A percentile compares a stretch with the other conserved stretches of the same genome.
Evolutionary conservation across 2,797 vertebrate genomes (phyloP).

Genomic region (Macrochelys suwanniensis): DNA sequence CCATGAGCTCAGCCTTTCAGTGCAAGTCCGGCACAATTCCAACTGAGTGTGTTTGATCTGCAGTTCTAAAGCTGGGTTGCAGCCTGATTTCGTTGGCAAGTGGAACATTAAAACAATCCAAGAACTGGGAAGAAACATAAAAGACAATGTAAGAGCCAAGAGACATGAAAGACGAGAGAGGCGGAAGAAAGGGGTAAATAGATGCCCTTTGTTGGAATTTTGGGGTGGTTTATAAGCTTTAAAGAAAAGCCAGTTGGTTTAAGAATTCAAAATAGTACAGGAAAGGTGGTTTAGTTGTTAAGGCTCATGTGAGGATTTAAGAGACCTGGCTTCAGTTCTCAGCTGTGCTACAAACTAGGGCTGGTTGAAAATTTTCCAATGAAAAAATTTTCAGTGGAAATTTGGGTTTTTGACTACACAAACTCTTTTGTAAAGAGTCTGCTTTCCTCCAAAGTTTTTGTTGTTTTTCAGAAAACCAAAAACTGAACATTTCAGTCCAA

Average conservation of each 20-base stretch:
- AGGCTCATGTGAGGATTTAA: constrained; percentile 45
- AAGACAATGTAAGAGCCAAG: background rate
- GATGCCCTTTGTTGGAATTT: background rate
- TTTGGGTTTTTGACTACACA: constrained; percentile 20
- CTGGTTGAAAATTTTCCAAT: background rate
- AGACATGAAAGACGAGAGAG: background rate
- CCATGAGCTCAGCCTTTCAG: background rate
- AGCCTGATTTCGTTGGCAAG: background rate
- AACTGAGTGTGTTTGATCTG: background rate
- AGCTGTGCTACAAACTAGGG: background rate
- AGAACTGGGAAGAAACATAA: background rate
- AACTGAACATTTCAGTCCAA: background rate
- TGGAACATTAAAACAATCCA: background rate
- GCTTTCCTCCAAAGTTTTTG: constrained; percentile 7
- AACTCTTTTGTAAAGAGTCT: constrained; percentile 23
- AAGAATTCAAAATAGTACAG: background rate
- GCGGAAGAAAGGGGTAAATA: background rate
- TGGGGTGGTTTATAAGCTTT: background rate
- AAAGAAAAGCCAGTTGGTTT: background rate
- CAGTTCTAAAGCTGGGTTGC: background rate
- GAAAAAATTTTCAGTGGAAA: constrained; percentile 35
- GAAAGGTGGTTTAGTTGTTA: background rate
- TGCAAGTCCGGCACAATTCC: background rate
- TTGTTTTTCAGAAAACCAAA: constrained; percentile 35
- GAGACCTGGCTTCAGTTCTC: background rate